phyloP scores from a whole-genome alignment of 2,888 invertebrate genomes.

The Ceramica pisi region DNA sequence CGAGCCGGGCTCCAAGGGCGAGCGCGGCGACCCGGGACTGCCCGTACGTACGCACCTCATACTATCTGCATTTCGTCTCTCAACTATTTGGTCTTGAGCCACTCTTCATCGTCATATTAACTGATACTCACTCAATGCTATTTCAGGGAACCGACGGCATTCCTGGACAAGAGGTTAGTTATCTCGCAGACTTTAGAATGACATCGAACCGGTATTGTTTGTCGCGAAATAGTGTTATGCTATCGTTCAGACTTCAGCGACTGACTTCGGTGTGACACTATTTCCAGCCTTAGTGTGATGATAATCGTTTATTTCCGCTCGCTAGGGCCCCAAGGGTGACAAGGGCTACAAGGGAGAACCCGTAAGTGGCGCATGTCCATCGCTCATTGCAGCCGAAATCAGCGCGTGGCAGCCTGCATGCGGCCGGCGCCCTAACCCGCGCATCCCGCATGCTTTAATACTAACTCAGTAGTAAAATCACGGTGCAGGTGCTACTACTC shows the following conservation, averaged over 20 bases:
- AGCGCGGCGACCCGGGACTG: constrained; percentile 97
- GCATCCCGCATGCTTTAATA: constrained; percentile 57
- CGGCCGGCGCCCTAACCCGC: constrained; percentile 62
- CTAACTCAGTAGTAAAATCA: constrained; percentile 47
- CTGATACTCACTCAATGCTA: constrained; percentile 51
- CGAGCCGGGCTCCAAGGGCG: constrained; percentile 97
- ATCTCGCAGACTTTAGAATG: neutral
- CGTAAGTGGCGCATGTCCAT: constrained; percentile 90
- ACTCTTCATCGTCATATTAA: constrained; percentile 11
- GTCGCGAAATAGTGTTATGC: neutral
- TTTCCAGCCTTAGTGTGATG: constrained; percentile 8
- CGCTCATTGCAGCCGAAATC: constrained; percentile 15
- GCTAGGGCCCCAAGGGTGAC: constrained; percentile 96
- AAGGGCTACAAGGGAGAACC: constrained; percentile 96
- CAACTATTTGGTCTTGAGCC: neutral
- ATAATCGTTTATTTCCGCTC: constrained; percentile 77
- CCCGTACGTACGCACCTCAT: constrained; percentile 93
- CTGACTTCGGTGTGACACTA: neutral
- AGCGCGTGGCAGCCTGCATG: constrained; percentile 43
- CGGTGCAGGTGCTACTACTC: constrained; percentile 46
- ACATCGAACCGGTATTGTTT: neutral
- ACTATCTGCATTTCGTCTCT: neutral
- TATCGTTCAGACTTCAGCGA: neutral
- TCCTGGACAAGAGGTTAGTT: constrained; percentile 96
- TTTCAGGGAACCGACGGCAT: constrained; percentile 98